Evolutionary conservation across 2,888 invertebrate species (phyloP), one percentile per base, ranked within the genome.

Genomic region (Coleophora deauratella): DNA sequence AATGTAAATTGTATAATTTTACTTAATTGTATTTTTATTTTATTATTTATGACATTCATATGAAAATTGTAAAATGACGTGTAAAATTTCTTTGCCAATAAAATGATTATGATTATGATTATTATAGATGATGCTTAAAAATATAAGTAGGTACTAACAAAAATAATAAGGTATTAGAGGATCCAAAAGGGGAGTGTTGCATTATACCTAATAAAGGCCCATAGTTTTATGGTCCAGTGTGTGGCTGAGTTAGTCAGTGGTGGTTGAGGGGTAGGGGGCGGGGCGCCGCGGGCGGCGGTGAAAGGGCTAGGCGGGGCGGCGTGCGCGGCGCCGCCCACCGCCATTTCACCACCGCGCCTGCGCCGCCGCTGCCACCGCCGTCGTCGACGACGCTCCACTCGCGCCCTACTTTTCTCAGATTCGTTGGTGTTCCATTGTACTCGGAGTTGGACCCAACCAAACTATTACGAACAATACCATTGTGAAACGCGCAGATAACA

Each of bases 391-490:
- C 70, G 67, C 59, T 63, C 62, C 67, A 63, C 64, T 56, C 55
- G 70, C 71, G 82, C 68, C 82, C 84, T 81, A 84, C 74, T 80
- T 82, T 75, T 64, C 59, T 63, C 68, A 77, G 73, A 74, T 72
- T 65, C 75, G 73, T 72, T 72, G 74, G 75, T 78, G 76, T 74
- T 78, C 81, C 73, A 82, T 82, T 84, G 82, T 82, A 69, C 71
- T 66, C 69, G 66, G n/a, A n/a, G n/a, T n/a, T n/a, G n/a, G 67
- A 71, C 66, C 59, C 61, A 65, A 50, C 52, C 65, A 70, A 77
- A 79, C 79, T 79, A 79, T 77, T 66, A 75, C 67, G 73, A 77
- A 79, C 79, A 79, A 79, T 77, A 66, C 76, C 67, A 73, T 82
- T 82, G 77, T 75, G 77, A 78, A 81, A 79, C 62, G 54, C 66